A percentile compares a stretch with the other conserved stretches of the same genome.
These are phyloP conservation scores for Schizaphis graminum DNA, from an alignment of 2,888 invertebrate species.

Conservation along the genomic window DNA sequence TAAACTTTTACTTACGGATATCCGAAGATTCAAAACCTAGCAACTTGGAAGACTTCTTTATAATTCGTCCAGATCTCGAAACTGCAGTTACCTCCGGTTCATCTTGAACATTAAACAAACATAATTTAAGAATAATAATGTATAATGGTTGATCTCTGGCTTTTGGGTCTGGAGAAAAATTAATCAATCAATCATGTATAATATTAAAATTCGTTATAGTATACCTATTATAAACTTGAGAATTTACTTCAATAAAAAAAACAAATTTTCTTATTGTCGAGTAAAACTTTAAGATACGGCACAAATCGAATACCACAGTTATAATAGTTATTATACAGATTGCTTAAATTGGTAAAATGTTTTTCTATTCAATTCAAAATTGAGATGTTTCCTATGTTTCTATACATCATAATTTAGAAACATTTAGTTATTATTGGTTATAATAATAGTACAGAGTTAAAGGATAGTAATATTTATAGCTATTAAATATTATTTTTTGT, in stretches of 20 bases:
- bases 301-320: neutral
- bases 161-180: too few relatives aligned
- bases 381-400: neutral
- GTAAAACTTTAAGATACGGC: neutral
- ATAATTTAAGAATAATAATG: neutral
- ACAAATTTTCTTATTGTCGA: neutral
- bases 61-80: slow-evolving; percentile 89
- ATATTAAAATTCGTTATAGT: neutral
- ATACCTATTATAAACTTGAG: neutral
- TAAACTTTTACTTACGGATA: slow-evolving; percentile 74
- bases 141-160: too few relatives aligned
- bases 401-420: neutral
- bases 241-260: neutral
- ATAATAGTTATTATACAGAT: neutral
- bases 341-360: neutral
- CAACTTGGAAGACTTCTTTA: slow-evolving; percentile 95
- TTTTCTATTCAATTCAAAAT: neutral
- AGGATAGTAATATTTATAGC: neutral
- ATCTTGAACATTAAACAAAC: slow-evolving; percentile 57
- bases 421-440: neutral
- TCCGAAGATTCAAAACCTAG: slow-evolving; percentile 92
- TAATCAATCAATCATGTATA: neutral
- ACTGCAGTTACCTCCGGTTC: slow-evolving; percentile 88
- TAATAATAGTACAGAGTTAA: neutral
- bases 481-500: neutral